Evolutionary conservation across 2,797 vertebrate species (phyloP), one percentile per base, ranked within the genome.

Genomic region (Pangasius djambal): DNA sequence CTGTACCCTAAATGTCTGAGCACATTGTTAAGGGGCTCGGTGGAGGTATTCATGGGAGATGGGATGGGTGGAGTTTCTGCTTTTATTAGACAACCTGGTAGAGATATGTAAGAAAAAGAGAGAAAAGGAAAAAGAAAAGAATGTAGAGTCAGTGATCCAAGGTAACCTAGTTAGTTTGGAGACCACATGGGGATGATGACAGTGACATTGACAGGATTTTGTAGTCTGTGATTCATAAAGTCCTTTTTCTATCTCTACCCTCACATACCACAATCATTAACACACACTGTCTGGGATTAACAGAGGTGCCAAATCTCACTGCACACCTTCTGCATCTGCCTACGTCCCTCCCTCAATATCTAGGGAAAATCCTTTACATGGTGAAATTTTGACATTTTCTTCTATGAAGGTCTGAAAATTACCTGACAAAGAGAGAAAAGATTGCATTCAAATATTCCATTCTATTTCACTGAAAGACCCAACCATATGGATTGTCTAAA

Each of bases 101-200:
- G 65, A 88, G 88, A 85, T 88, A 88, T 88, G 65, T 78, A 88
- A 88, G 85, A 84, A 61, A 63, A 87, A 25, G 55, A 57, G 37
- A 86, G 74, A 77, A 90, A 88, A 86, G 22, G 63, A 92, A 91
- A 85, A 63, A 81, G 86, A 79, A 91, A 92, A 88, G 63, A 87
- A 91, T 88, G 90, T 77, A 79, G 40, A 86, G 28, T 88, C 89
- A 25, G 75, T 93, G 93, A 94, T 93, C 93, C 92, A 91, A 90
- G 87, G 92, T 93, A 95, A 94, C 93, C 92, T 90, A 93, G 92
- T 94, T 94, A 94, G 93, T 91, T 88, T 90, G 40, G n/a, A 87
- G 87, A 93, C 91, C 88, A 87, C 87, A 88, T 88, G 88, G 67
- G 77, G 88, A 89, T 86, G 88, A 90, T 65, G 63, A 52, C 61